These are phyloP conservation scores for Drosophila oshimai DNA, from an alignment of 1,140 invertebrate species.

Conservation along the genomic window DNA sequence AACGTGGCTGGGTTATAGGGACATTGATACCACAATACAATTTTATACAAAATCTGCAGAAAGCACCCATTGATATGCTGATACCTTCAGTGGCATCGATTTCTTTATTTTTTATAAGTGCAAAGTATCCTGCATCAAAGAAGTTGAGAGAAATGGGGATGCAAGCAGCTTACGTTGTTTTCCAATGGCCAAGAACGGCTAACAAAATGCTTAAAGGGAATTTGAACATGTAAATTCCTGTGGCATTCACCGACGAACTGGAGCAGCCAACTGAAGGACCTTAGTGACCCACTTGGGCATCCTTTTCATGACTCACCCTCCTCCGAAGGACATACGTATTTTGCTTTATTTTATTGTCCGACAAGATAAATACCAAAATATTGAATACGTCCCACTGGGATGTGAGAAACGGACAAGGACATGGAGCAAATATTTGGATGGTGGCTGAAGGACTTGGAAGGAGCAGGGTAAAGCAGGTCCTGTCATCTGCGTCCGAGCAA, in stretches of 20 bases:
- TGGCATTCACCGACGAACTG: slow-evolving; percentile 43
- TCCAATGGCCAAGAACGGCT: slow-evolving; percentile 41
- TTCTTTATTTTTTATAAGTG: neutral
- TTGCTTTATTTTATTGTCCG: slow-evolving; percentile 79
- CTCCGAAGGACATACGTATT: slow-evolving; percentile 17
- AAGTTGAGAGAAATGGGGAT: neutral
- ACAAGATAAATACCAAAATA: slow-evolving; percentile 81
- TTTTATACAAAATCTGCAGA: too few species aligned
- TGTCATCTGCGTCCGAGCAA: slow-evolving; percentile 62
- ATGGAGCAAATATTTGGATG: slow-evolving; percentile 7
- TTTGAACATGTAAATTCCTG: slow-evolving; percentile 71
- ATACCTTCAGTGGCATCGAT: neutral
- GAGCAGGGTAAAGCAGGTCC: slow-evolving; percentile 5
- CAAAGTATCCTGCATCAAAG: neutral
- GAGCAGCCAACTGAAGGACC: slow-evolving; percentile 28
- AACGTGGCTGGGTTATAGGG: too few species aligned
- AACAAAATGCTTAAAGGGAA: slow-evolving; percentile 47
- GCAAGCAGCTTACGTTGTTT: slow-evolving; percentile 25
- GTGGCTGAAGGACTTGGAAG: neutral
- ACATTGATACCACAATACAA: too few species aligned
- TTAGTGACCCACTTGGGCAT: slow-evolving; percentile 54
- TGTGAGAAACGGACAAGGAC: slow-evolving; percentile 15
- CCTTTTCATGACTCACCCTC: neutral
- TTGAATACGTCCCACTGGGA: slow-evolving; percentile 59
- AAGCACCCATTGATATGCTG: neutral